Percentiles rank a stretch among this genome's conserved stretches.
Conservation (phyloP, 2,113 vertebrate genomes). For the Garra rufa region DNA sequence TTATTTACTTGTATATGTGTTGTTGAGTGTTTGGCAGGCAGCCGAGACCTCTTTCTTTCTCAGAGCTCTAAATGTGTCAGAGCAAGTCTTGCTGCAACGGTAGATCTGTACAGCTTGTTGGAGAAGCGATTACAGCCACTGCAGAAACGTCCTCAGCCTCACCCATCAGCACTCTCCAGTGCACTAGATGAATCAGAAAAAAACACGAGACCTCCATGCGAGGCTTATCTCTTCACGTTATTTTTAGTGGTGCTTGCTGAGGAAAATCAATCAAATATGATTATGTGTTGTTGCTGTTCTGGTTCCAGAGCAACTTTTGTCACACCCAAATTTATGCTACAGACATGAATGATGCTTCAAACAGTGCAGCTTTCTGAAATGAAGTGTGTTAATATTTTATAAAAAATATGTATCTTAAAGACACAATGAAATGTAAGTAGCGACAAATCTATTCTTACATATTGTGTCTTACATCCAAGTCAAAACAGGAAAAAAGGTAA, state of each 20-base stretch:
- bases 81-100: background rate
- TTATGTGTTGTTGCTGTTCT: background rate
- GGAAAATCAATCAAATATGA: background rate
- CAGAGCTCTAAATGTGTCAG: conserved; percentile 35
- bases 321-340: background rate
- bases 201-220: background rate
- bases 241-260: conserved; percentile 13
- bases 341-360: background rate
- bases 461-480: background rate
- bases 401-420: background rate
- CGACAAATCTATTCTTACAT: background rate
- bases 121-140: background rate
- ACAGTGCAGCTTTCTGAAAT: background rate
- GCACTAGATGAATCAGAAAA: background rate
- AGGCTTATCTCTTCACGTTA: background rate
- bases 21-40: background rate
- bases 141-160: conserved; percentile 18
- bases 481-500: background rate
- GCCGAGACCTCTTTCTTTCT: conserved; percentile 25
- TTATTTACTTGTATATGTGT: background rate
- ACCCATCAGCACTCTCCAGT: conserved; percentile 10
- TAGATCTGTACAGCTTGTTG: background rate
- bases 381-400: background rate
- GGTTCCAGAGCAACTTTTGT: background rate
- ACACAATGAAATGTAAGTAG: background rate